Percentiles rank a stretch among this genome's conserved stretches.
Evolutionary conservation across 2,888 invertebrate species (phyloP).

Genomic region (Oscheius myriophilus): DNA sequence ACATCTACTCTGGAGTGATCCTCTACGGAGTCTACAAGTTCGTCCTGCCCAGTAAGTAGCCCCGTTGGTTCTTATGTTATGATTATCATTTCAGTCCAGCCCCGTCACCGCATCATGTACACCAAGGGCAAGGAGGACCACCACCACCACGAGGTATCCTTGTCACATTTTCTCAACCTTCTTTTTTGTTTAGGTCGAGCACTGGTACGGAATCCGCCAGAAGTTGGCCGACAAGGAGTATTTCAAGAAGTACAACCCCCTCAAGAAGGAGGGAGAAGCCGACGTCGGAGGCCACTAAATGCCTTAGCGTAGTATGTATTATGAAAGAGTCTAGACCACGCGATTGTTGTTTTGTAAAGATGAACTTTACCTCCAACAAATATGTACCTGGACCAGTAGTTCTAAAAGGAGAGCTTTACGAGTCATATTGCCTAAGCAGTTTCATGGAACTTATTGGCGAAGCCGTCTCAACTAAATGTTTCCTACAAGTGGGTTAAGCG

Average conservation of each 20-base stretch:
- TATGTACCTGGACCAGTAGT: too few relatives aligned
- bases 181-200: slow-evolving; percentile 53
- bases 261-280: slow-evolving; percentile 61
- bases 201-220: slow-evolving; percentile 67
- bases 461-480: too few relatives aligned
- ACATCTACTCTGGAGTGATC: slow-evolving; percentile 67
- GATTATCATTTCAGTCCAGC: slow-evolving; percentile 59
- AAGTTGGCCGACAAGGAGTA: slow-evolving; percentile 65
- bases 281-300: slow-evolving; percentile 63
- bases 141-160: slow-evolving; percentile 62
- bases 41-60: slow-evolving; percentile 60
- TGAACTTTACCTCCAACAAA: too few relatives aligned
- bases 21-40: slow-evolving; percentile 67
- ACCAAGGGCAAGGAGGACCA: slow-evolving; percentile 64
- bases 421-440: too few relatives aligned
- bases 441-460: too few relatives aligned
- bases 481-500: too few relatives aligned
- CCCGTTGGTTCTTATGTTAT: background rate
- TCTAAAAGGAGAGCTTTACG: too few relatives aligned
- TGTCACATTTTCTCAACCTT: background rate
- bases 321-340: slow-evolving; percentile 17
- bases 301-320: background rate
- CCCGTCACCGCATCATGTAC: slow-evolving; percentile 64
- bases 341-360: slow-evolving; percentile 10
- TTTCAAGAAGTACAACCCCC: slow-evolving; percentile 67